Evolutionary conservation across 2,797 vertebrate genomes (phyloP).

Genomic region (Trachops cirrhosus): DNA sequence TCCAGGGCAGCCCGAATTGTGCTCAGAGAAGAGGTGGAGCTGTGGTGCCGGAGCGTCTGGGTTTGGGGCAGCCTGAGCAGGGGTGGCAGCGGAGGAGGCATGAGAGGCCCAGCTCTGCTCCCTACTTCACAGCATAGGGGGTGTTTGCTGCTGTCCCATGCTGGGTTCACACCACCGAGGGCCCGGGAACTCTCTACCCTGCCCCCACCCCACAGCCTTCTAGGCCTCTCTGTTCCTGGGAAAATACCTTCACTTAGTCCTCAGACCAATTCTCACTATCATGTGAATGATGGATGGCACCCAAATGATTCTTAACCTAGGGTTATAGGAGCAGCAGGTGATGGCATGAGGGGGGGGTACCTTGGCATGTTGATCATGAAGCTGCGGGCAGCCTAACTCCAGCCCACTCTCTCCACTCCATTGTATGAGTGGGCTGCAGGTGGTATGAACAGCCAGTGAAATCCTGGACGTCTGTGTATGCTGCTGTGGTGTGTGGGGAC

Average conservation of each 20-base stretch:
- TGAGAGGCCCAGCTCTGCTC: not conserved
- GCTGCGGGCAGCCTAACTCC: not conserved
- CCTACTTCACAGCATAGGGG: not conserved
- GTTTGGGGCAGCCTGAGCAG: not conserved
- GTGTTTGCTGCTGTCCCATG: not conserved
- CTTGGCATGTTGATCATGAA: not conserved
- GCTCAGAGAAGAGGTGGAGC: not conserved
- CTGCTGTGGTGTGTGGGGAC: not conserved
- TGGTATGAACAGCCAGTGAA: not conserved
- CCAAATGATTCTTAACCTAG: not conserved
- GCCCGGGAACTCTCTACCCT: not conserved
- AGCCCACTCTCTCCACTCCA: not conserved
- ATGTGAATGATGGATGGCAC: not conserved
- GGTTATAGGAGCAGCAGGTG: not conserved
- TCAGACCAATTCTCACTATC: not conserved
- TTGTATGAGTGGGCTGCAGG: not conserved
- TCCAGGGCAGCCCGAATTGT: not conserved
- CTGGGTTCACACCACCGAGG: too few relatives aligned
- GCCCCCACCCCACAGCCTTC: not conserved
- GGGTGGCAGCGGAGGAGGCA: not conserved
- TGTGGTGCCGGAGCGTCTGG: not conserved
- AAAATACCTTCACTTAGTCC: not conserved
- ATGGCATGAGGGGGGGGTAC: not conserved
- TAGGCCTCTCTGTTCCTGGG: not conserved
- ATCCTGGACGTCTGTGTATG: not conserved